These are phyloP conservation scores for Halcyon malimbica DNA, from an alignment of 2,113 vertebrate genomes.

Conservation along the genomic window DNA sequence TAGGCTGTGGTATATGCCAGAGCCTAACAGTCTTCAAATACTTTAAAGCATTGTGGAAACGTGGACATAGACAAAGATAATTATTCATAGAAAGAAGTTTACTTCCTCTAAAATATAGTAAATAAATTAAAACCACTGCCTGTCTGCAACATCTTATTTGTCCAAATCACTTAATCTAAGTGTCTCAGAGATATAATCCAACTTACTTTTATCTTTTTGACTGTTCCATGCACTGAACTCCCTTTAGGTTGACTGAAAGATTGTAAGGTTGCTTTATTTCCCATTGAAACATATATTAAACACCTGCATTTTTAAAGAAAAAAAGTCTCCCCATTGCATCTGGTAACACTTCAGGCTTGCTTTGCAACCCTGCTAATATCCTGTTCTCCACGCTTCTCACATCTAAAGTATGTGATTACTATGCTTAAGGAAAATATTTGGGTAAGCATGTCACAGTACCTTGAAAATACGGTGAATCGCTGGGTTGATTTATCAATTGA, in stretches of 20 bases:
- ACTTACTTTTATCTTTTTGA: neutral
- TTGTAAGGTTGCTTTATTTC: neutral
- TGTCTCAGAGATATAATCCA: neutral
- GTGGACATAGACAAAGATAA: neutral
- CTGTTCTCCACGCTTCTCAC: slow-evolving; percentile 36
- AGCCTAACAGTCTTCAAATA: neutral
- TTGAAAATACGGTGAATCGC: slow-evolving; percentile 68
- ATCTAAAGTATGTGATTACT: slow-evolving; percentile 14
- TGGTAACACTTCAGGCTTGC: slow-evolving; percentile 40
- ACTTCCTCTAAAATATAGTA: neutral
- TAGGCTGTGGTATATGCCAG: neutral
- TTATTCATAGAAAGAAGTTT: neutral
- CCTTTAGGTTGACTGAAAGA: neutral
- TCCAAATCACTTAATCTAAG: neutral
- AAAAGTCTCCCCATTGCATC: neutral
- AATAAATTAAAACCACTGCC: neutral
- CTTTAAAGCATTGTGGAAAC: neutral
- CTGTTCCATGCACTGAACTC: neutral
- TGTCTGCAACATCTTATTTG: neutral
- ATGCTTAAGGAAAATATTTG: slow-evolving; percentile 36
- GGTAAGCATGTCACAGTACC: slow-evolving; percentile 63
- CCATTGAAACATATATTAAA: slow-evolving; percentile 30
- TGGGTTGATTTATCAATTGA: slow-evolving; percentile 67
- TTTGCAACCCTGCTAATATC: slow-evolving; percentile 26
- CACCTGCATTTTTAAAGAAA: neutral